Evolutionary conservation across 1,140 invertebrate species (phyloP).

Genomic region (Heliconius himera): DNA sequence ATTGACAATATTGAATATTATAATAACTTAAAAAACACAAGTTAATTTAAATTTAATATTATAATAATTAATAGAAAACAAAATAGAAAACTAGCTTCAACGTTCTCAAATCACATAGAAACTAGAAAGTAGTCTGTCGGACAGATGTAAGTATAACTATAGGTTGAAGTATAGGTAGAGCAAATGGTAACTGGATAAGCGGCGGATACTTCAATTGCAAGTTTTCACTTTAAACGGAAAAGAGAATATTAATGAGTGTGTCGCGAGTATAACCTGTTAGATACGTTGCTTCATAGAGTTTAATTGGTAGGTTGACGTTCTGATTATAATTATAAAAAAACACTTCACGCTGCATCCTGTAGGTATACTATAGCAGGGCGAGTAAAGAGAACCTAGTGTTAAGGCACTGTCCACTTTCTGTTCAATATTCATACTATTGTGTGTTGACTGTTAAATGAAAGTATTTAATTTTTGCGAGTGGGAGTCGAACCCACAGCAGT

Average conservation of each 20-base stretch:
- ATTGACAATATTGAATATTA: too few relatives aligned
- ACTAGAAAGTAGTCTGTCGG: constrained; percentile 19
- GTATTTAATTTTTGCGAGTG: too few relatives aligned
- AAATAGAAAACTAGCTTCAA: constrained; percentile 7
- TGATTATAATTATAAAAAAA: background rate
- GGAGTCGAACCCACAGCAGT: too few relatives aligned
- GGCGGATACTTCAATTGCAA: constrained; percentile 37
- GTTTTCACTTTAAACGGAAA: constrained; percentile 34
- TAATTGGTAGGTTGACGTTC: background rate
- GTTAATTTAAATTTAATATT: background rate
- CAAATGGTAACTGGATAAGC: constrained; percentile 26
- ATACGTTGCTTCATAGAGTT: background rate
- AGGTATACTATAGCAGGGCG: too few relatives aligned
- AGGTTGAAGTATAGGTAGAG: background rate
- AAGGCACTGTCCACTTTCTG: too few relatives aligned
- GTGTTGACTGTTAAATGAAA: too few relatives aligned
- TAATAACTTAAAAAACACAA: background rate
- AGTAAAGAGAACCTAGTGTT: too few relatives aligned
- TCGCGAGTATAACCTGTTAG: constrained; percentile 11
- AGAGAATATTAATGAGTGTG: constrained; percentile 28
- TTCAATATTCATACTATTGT: too few relatives aligned
- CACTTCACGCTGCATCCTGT: too few relatives aligned
- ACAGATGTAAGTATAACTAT: background rate
- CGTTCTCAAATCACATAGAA: constrained; percentile 21
- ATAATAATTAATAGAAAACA: background rate